Evolutionary conservation across 2,113 vertebrate species (phyloP), one percentile per base, ranked within the genome.

Genomic region (Lucifuga dentata): DNA sequence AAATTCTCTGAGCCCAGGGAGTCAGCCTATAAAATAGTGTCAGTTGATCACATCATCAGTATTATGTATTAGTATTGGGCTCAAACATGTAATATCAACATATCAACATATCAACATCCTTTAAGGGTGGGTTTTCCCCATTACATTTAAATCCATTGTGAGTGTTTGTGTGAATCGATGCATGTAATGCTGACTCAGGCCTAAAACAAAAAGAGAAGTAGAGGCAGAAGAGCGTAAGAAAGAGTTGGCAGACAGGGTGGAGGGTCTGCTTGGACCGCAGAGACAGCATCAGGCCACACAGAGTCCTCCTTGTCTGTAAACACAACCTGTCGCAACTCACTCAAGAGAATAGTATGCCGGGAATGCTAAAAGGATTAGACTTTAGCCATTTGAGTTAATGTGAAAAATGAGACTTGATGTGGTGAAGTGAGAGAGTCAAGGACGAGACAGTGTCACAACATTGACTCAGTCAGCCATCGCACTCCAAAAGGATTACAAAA

Each of bases 351-450:
- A 58, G 12, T 71, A 83, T 85, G 86, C 65, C 38, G 73, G 60
- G 80, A 88, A 90, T 86, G 81, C 86, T 75, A 68, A 81, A 76
- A 80, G 76, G 78, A 83, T 86, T 86, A 86, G 49, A 45, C 36
- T 49, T 6, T 48, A 73, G 69, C 66, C 68, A 83, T 71, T 83
- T 84, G 78, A 86, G 80, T 82, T 82, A 76, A 88, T 84, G 71
- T 85, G 80, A 76, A 73, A 86, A 84, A 83, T 68, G 78, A 84
- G 77, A 74, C 40, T 20, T 16, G 44, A 66, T 65, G 56, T 66
- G 68, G 64, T 55, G 51, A 17, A 59, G 55, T 11, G 26, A 72
- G 49, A 33, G 40, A 84, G 76, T 80, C 44, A 73, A 82, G 50
- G 73, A 51, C 41, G 2, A 62, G 64, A 62, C 41, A 5, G 10